phyloP scores from a whole-genome alignment of 2,113 vertebrate species.

The Malaclemys terrapin region DNA sequence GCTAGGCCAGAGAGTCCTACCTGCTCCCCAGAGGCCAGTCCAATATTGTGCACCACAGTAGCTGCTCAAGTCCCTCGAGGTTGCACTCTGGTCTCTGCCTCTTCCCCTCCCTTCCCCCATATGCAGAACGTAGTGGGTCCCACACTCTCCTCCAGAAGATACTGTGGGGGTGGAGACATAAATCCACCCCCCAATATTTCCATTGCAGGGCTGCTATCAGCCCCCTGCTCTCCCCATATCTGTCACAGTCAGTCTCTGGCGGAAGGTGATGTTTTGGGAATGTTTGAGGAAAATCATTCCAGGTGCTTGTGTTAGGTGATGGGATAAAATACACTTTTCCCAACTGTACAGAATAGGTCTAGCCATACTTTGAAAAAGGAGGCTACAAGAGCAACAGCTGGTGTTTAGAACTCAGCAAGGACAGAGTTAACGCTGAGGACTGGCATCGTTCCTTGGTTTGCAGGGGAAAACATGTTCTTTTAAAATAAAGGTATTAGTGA shows the following conservation, averaged over 20 bases:
- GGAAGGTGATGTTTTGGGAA: background rate
- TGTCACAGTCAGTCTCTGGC: background rate
- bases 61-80: background rate
- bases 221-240: background rate
- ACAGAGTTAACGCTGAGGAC: background rate
- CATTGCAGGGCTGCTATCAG: background rate
- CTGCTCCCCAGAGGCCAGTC: background rate
- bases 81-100: no score
- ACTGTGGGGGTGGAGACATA: background rate
- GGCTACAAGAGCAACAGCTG: background rate
- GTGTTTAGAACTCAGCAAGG: background rate
- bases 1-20: background rate
- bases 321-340: background rate
- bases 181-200: background rate
- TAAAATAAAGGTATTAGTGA: conserved; percentile 32
- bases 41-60: background rate
- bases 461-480: background rate
- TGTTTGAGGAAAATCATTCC: background rate
- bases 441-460: conserved; percentile 2
- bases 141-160: background rate
- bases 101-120: no score
- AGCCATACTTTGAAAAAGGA: background rate
- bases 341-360: background rate
- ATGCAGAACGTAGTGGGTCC: background rate
- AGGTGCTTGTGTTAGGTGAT: background rate